These are phyloP conservation scores for Tyrannus savana DNA, from an alignment of 2,113 vertebrate species.

Conservation along the genomic window DNA sequence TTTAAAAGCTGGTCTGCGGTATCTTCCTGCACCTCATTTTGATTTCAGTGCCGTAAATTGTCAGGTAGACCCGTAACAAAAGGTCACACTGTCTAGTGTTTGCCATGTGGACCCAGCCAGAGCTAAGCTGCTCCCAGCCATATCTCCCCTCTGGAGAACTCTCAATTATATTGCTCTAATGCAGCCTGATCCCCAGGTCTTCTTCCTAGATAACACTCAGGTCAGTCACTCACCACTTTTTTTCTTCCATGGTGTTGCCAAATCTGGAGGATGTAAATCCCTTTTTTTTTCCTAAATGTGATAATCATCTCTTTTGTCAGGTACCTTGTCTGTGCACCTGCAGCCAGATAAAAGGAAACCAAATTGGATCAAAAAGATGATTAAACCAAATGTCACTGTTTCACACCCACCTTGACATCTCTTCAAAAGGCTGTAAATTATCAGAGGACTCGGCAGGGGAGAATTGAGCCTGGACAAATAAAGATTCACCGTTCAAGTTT, in stretches of 20 bases:
- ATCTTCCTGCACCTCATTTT: neutral
- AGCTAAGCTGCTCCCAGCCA: neutral
- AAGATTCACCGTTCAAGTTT: neutral
- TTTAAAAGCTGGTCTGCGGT: neutral
- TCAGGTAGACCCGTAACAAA: neutral
- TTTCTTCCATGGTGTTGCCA: neutral
- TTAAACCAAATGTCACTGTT: slow-evolving; percentile 15
- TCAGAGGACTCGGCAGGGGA: neutral
- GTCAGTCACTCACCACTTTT: neutral
- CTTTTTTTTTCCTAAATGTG: neutral
- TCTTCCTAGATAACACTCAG: neutral
- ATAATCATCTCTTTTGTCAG: neutral
- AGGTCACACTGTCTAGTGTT: neutral
- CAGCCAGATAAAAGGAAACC: neutral
- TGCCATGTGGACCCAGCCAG: neutral
- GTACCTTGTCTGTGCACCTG: neutral
- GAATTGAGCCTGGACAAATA: neutral
- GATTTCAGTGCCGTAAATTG: neutral
- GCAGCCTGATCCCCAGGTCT: neutral
- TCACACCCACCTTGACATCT: slow-evolving; percentile 3
- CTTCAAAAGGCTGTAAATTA: slow-evolving; percentile 17
- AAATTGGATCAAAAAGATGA: slow-evolving; percentile 42
- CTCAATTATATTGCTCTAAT: neutral
- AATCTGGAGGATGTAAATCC: neutral
- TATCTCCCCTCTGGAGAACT: neutral